phyloP scores from a whole-genome alignment of 2,113 vertebrate genomes.

The Platichthys stellatus region DNA sequence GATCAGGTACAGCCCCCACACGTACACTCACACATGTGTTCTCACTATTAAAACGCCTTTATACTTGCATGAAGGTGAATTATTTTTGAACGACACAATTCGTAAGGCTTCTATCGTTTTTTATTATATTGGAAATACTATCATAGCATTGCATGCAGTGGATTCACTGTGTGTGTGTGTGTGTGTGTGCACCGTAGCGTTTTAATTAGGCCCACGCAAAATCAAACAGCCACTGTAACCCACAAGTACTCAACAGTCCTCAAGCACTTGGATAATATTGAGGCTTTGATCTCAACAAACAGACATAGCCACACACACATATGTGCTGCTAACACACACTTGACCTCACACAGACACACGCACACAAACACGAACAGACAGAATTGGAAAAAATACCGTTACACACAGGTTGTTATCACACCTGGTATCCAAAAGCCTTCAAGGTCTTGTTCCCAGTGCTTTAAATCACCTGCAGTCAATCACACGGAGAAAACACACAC shows the following conservation, averaged over 20 bases:
- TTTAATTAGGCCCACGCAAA: constrained; percentile 70
- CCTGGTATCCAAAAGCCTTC: constrained; percentile 3
- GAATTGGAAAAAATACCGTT: not conserved
- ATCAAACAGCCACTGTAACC: constrained; percentile 59
- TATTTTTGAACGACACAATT: not conserved
- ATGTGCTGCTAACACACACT: not conserved
- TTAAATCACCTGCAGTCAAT: constrained; percentile 29
- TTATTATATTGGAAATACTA: not conserved
- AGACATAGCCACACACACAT: not conserved
- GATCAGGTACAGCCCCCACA: constrained; percentile 83
- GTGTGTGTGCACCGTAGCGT: constrained; percentile 7
- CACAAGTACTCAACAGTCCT: constrained; percentile 57
- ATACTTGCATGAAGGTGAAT: not conserved
- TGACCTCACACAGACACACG: constrained; percentile 5
- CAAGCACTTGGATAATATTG: constrained; percentile 59
- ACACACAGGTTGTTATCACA: constrained; percentile 3
- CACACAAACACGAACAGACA: not conserved
- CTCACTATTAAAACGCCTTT: not conserved
- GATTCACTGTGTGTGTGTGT: not conserved
- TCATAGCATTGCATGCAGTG: not conserved
- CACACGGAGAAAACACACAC: constrained; percentile 10
- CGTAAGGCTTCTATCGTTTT: not conserved
- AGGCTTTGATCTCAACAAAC: constrained; percentile 46
- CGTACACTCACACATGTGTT: not conserved
- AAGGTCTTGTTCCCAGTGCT: not conserved